Evolutionary conservation across 1,140 invertebrate genomes (phyloP), one percentile per base, ranked within the genome.

Genomic region (Meloidogyne floridensis): DNA sequence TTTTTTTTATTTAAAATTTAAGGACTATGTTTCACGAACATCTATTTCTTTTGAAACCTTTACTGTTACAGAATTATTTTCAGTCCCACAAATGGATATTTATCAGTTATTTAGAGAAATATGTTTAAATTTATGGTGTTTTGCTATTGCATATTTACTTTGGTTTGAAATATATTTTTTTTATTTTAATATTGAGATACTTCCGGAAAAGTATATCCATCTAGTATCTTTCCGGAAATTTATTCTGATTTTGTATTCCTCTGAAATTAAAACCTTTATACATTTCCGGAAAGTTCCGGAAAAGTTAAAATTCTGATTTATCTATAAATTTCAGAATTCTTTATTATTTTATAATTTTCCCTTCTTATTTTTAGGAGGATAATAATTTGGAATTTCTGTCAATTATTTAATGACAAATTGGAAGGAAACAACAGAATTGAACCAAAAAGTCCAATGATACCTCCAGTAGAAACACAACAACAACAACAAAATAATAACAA

Each of bases 41-140:
- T 81, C 84, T 54, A 18, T 79, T 18, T 75, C 78, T 20, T 84
- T 76, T 54, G 84, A 84, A 15, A 77, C 79, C 2, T 75, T 86
- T 43, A 56, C 75, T 71, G 74, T 83, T 9, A 65, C 47, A n/a
- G 84, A 84, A 80, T 77, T 51, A 74, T 47, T 43, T 59, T 9
- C 11, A 8, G 13, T 42, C 11, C n/a, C 47, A 11, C 65, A 72
- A 53, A 77, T 83, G 42, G 71, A 72, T 76, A 11, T 82, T 56
- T 73, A 65, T 51, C n/a, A 65, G n/a, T 18, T 84, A 83, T 59
- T 84, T 13, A 76, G 77, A 18, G 32, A 84, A 8, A 13, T 83
- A 42, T 85, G 84, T 80, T 84, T 73, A 18, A 84, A 84, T 77
- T 42, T 84, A 4, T 69, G 72, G 15, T 84, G 84, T 85, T 84